Evolutionary conservation across 2,888 invertebrate species (phyloP).

Genomic region (Aspidapion aeneum): DNA sequence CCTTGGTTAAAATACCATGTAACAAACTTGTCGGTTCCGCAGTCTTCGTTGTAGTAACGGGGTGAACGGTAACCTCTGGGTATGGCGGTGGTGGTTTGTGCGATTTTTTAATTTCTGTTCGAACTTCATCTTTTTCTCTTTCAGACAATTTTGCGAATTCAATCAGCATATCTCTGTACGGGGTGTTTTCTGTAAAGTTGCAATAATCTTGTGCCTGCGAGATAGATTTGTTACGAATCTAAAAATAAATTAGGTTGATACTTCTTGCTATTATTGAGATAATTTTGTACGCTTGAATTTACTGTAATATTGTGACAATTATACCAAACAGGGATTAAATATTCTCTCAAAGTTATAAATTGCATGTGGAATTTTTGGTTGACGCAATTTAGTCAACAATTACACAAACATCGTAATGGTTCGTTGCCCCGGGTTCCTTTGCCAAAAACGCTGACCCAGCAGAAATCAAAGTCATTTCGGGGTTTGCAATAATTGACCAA

Average conservation of each 20-base stretch:
- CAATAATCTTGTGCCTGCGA: neutral
- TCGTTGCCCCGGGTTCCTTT: too few species aligned
- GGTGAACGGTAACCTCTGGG: conserved; percentile 76
- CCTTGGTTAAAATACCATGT: conserved; percentile 76
- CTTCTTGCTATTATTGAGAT: too few species aligned
- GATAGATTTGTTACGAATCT: conserved; percentile 15
- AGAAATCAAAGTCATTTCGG: too few species aligned
- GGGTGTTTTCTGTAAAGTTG: conserved; percentile 42
- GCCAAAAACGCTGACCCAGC: too few species aligned
- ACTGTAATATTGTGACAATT: too few species aligned
- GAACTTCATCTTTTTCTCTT: conserved; percentile 48
- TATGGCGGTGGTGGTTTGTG: conserved; percentile 62
- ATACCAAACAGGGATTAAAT: too few species aligned
- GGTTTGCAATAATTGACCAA: too few species aligned
- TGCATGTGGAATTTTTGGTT: too few species aligned
- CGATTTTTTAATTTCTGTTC: conserved; percentile 36
- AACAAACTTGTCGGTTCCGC: conserved; percentile 61
- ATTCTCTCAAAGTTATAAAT: too few species aligned
- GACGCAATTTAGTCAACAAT: too few species aligned
- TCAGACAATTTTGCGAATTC: conserved; percentile 66
- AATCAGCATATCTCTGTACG: conserved; percentile 71
- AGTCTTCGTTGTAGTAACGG: conserved; percentile 52
- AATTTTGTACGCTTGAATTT: too few species aligned
- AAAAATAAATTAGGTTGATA: conserved; percentile 11
- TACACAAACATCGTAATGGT: too few species aligned